These are phyloP conservation scores for Drosophila takahashii DNA, from an alignment of 1,140 invertebrate species.

Conservation along the genomic window DNA sequence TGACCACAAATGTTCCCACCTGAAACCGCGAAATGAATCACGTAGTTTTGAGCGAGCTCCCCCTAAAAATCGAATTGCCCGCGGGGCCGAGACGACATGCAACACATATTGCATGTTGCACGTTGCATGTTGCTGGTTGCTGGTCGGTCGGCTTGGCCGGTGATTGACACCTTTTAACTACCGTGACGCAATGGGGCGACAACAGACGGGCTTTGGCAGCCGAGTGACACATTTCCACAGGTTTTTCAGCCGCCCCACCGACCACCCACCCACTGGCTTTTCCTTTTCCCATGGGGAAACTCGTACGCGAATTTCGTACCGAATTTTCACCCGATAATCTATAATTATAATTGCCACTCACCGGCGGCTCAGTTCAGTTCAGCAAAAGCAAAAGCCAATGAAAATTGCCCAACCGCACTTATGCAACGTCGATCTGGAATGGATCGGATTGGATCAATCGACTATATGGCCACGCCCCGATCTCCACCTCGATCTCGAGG, in stretches of 20 bases:
- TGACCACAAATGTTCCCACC: background rate
- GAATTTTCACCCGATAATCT: constrained; percentile 56
- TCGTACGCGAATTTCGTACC: constrained; percentile 28
- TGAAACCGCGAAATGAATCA: constrained; percentile 10
- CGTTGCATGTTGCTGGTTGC: constrained; percentile 1
- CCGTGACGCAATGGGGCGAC: constrained; percentile 59
- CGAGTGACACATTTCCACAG: constrained; percentile 27
- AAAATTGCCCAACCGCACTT: constrained; percentile 42
- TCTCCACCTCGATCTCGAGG: constrained; percentile 6
- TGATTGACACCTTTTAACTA: constrained; percentile 76
- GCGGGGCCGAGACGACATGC: constrained; percentile 5
- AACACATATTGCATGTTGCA: constrained; percentile 13
- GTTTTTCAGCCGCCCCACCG: background rate
- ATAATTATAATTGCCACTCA: constrained; percentile 60
- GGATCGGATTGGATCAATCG: constrained; percentile 24
- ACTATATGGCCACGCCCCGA: constrained; percentile 47
- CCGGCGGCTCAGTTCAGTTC: constrained; percentile 1
- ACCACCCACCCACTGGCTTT: constrained; percentile 13
- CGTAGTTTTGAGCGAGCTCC: constrained; percentile 1
- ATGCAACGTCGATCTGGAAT: constrained; percentile 40
- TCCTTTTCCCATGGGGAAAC: constrained; percentile 21
- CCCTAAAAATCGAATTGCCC: constrained; percentile 1
- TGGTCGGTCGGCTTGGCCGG: constrained; percentile 3
- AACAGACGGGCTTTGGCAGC: constrained; percentile 24
- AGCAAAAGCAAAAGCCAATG: constrained; percentile 30